These are phyloP conservation scores for Trachelus troglodyta DNA, from an alignment of 2,888 invertebrate species.

Conservation along the genomic window DNA sequence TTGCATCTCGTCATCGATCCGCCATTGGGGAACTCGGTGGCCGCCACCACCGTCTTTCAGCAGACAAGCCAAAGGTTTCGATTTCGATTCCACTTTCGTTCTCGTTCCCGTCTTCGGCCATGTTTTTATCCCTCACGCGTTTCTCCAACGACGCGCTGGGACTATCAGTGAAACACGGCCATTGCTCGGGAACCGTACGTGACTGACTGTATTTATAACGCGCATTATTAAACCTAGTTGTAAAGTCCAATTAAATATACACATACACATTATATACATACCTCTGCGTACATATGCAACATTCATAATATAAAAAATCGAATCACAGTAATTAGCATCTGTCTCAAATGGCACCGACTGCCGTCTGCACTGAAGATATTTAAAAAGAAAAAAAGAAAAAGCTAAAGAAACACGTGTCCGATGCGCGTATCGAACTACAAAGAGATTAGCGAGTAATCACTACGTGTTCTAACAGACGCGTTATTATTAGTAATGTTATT, in stretches of 20 bases:
- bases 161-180: not conserved
- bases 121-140: not conserved
- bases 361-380: not conserved
- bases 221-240: slow-evolving; percentile 8
- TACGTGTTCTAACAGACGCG: not conserved
- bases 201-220: slow-evolving; percentile 11
- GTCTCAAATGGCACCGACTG: not conserved
- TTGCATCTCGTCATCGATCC: not conserved
- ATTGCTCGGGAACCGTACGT: not conserved
- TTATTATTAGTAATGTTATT: not conserved
- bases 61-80: slow-evolving; percentile 5
- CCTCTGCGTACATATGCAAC: not conserved
- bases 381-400: not conserved
- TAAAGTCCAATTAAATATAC: not conserved
- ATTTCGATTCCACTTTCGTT: slow-evolving; percentile 3
- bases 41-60: not conserved
- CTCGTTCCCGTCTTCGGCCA: not conserved
- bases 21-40: not conserved
- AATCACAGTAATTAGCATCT: not conserved
- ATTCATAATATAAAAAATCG: not conserved
- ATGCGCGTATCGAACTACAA: not conserved
- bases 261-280: not conserved
- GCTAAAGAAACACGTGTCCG: not conserved
- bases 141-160: no score
- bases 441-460: not conserved